Evolutionary conservation across 2,888 invertebrate genomes (phyloP).

Genomic region (Drosophila flavopinicola): DNA sequence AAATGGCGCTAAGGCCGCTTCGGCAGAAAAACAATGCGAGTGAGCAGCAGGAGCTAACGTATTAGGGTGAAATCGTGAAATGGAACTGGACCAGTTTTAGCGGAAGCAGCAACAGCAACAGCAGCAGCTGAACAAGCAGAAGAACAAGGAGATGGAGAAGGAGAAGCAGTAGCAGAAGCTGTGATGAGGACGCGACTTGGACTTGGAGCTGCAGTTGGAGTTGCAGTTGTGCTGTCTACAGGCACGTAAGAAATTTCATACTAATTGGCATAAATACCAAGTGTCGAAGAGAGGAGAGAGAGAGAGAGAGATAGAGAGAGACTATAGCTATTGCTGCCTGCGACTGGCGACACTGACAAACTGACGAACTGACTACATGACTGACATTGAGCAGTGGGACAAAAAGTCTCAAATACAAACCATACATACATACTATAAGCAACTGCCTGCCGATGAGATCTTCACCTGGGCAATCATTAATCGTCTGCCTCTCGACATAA

Average conservation of each 20-base stretch:
- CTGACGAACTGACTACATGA: slow-evolving; percentile 62
- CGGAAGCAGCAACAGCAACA: slow-evolving; percentile 71
- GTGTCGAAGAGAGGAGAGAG: slow-evolving; percentile 74
- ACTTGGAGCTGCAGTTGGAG: slow-evolving; percentile 33
- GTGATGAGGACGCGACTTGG: slow-evolving; percentile 42
- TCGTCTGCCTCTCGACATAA: slow-evolving; percentile 83
- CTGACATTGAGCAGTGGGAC: slow-evolving; percentile 69
- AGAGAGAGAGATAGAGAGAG: slow-evolving; percentile 35
- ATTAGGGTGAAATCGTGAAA: slow-evolving; percentile 77
- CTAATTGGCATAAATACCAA: slow-evolving; percentile 84
- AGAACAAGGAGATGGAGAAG: slow-evolving; percentile 5
- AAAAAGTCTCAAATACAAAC: slow-evolving; percentile 35
- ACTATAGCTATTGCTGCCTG: slow-evolving; percentile 23
- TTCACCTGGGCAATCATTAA: slow-evolving; percentile 84
- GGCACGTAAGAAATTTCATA: slow-evolving; percentile 83
- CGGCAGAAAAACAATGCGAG: slow-evolving; percentile 38
- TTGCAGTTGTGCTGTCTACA: slow-evolving; percentile 53
- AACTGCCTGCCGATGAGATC: slow-evolving; percentile 78
- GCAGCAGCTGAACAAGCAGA: slow-evolving; percentile 13
- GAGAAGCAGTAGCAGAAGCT: slow-evolving; percentile 25
- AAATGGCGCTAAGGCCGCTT: slow-evolving; percentile 80
- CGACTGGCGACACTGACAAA: slow-evolving; percentile 64
- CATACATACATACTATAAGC: slow-evolving; percentile 5
- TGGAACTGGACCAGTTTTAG: slow-evolving; percentile 82
- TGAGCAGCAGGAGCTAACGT: slow-evolving; percentile 54